Evolutionary conservation across 2,888 invertebrate genomes (phyloP), one percentile per base, ranked within the genome.

Genomic region (Mythimna impura): DNA sequence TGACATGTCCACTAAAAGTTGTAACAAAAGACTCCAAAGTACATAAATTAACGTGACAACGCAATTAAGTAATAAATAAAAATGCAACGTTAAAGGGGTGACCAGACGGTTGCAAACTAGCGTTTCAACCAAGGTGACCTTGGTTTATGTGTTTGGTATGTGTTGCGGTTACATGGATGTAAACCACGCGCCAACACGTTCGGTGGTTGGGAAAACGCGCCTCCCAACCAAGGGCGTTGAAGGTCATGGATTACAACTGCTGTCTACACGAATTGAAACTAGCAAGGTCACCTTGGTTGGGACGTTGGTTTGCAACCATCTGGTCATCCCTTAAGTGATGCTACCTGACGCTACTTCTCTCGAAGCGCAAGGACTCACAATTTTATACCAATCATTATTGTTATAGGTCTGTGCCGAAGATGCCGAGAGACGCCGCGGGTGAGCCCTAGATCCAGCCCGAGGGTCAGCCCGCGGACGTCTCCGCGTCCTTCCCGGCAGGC

Each of bases 341-440:
- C 52, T 25, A 54, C 43, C 36, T 52, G 25, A 57, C 22, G 60
- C 25, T 67, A 61, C 70, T 61, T 69, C 60, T 20, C 36, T 55
- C 54, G 36, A 20, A 30, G 17, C 50, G 36, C 34, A 47, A 47
- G 14, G 14, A 60, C 52, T 54, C 54, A 25, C 17, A 40, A 65
- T 66, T 57, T 69, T 62, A 80, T 54, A 76, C 57, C n/a, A n/a
- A 54, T 47, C 25, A 65, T 80, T 82, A 72, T 80, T 80, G 82
- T 80, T 80, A 68, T 78, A 80, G 79, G 82, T 82, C 54, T 80
- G 30, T 80, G 79, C 57, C 67, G 50, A 25, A 47, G 67, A 47
- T 67, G 60, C 36, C 72, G 52, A 30, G 67, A 55, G 54, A 52
- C 71, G 7, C 52, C 66, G 50, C 71, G 78, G 55, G 36, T 47